These are phyloP conservation scores for Drosophila kepulauana DNA, from an alignment of 1,140 invertebrate genomes.

Conservation along the genomic window DNA sequence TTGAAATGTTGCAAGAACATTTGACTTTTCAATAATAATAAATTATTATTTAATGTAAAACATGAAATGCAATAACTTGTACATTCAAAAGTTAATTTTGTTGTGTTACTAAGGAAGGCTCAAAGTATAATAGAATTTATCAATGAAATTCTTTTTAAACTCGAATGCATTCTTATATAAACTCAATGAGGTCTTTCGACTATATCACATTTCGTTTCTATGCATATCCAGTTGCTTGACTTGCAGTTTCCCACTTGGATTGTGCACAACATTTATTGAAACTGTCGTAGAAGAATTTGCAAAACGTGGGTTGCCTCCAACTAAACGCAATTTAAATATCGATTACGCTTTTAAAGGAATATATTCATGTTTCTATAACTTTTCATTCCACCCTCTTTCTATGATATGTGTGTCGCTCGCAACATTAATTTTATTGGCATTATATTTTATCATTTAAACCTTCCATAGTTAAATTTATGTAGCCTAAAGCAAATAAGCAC, in stretches of 20 bases:
- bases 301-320: neutral
- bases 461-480: neutral
- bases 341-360: neutral
- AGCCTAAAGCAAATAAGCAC: neutral
- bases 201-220: neutral
- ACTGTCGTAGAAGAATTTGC: neutral
- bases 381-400: neutral
- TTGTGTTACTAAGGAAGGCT: too few species aligned
- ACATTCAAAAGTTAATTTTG: neutral
- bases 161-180: neutral
- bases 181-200: neutral
- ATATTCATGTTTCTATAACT: neutral
- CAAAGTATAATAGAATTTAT: too few species aligned
- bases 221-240: neutral
- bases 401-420: neutral
- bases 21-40: neutral
- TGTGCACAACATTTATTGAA: conserved; percentile 1
- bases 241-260: neutral
- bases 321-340: too few species aligned
- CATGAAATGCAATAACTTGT: neutral
- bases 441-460: neutral
- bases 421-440: conserved; percentile 2
- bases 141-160: neutral
- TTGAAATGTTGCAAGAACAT: neutral
- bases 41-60: neutral